These are phyloP conservation scores for Halichondria panicea DNA, from an alignment of 37 sponge, comb jelly and placozoan species.

Conservation along the genomic window DNA sequence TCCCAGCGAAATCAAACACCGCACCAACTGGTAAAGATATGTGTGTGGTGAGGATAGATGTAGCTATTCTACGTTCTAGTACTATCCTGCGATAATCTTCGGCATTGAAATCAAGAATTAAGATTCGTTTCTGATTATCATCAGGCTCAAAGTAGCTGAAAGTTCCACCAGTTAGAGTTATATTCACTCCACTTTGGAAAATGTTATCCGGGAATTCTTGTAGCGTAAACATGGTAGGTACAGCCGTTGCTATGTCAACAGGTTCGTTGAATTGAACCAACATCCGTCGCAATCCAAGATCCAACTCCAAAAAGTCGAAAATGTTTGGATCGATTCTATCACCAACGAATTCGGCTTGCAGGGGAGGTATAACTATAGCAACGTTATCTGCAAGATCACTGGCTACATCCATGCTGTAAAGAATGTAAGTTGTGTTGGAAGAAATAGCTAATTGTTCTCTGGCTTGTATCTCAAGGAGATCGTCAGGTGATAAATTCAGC, in stretches of 20 bases:
- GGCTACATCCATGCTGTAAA: conserved; percentile 44
- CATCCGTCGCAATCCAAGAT: conserved; percentile 38
- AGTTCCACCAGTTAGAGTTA: conserved; percentile 63
- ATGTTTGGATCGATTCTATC: conserved; percentile 66
- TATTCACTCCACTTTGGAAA: conserved; percentile 4
- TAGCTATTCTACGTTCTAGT: conserved; percentile 45
- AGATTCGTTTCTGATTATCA: conserved; percentile 23
- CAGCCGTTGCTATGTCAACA: conserved; percentile 57
- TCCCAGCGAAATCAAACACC: conserved; percentile 71
- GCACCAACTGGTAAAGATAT: conserved; percentile 49
- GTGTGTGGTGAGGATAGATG: conserved; percentile 25
- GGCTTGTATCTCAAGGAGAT: conserved; percentile 66
- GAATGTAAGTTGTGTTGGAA: conserved; percentile 53
- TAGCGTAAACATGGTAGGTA: conserved; percentile 49
- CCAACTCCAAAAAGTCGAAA: conserved; percentile 54
- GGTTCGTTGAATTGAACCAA: conserved; percentile 73
- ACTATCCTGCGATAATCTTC: conserved; percentile 69
- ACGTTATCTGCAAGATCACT: conserved; percentile 55
- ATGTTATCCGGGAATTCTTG: conserved; percentile 36
- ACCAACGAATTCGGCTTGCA: conserved; percentile 34
- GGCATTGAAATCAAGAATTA: conserved; percentile 42
- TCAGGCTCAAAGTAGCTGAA: conserved; percentile 53
- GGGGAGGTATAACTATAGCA: conserved; percentile 25
- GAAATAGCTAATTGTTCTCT: conserved; percentile 65
- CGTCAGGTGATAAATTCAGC: conserved; percentile 36